Evolutionary conservation across 2,888 invertebrate species (phyloP), one percentile per base, ranked within the genome.

Genomic region (Tetanocera ferruginea): DNA sequence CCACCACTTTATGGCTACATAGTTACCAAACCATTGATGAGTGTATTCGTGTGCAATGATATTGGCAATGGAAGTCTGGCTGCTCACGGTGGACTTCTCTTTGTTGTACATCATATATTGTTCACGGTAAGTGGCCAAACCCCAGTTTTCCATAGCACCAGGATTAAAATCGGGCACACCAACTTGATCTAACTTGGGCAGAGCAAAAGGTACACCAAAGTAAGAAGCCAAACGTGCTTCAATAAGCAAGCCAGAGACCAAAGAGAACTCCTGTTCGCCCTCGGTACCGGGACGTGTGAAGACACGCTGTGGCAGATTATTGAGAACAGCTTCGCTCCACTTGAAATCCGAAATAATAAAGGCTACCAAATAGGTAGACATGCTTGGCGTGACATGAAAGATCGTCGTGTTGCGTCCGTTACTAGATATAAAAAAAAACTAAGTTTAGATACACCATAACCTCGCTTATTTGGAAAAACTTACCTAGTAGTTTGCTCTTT

Each of bases 101-200:
- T 82, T 78, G 76, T 87, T 87, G 76, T 86, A 89, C 11, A 89
- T 76, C 74, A 89, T 11, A 78, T 86, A 87, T 74, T 87, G 86
- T 81, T 90, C 89, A 2, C 89, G 87, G 73, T 89, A 90, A 3
- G 95, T 95, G 43, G 96, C 94, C 60, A 97, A 89, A 5, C 97
- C 97, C 97, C 97, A 97, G 87, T 97, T 98, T 87, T 98, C 97
- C 97, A 97, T 97, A 52, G 97, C 97, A 25, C 95, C 95, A 80
- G 95, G 94, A 34, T 93, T 91, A 85, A 97, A 96, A 83, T 96
- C 95, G 0, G 96, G 95, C 11, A 97, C 92, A 0, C 96, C 96
- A 2, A 95, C 94, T 94, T 97, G 95, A 87, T 98, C 97, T 84
- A 96, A 92, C 90, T 97, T 97, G 0, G 94, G 93, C 25, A 97